These are phyloP conservation scores for Gryllus longicercus DNA, from an alignment of 2,888 invertebrate species.

Conservation along the genomic window DNA sequence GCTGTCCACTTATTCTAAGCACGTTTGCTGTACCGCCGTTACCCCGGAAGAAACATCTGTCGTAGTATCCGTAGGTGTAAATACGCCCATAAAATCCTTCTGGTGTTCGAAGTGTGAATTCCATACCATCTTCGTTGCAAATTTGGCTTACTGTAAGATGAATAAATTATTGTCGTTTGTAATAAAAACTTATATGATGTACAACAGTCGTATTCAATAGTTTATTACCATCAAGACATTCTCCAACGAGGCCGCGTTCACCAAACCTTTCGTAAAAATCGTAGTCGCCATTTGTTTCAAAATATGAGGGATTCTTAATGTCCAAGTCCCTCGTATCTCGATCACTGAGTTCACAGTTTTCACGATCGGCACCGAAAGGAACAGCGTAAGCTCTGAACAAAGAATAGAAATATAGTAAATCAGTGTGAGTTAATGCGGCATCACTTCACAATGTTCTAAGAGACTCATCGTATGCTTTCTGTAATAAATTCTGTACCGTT, in stretches of 20 bases:
- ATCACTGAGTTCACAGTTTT: slow-evolving; percentile 88
- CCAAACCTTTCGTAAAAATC: slow-evolving; percentile 80
- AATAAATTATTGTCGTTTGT: background rate
- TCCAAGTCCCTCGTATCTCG: slow-evolving; percentile 80
- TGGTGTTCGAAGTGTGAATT: slow-evolving; percentile 81
- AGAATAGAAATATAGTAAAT: background rate
- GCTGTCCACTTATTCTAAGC: slow-evolving; percentile 79
- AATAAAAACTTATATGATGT: background rate
- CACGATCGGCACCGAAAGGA: slow-evolving; percentile 61
- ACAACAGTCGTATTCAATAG: slow-evolving; percentile 29
- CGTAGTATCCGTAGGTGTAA: slow-evolving; percentile 88
- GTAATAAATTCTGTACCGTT: too few species aligned
- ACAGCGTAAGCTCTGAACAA: slow-evolving; percentile 54
- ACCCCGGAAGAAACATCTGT: slow-evolving; percentile 85
- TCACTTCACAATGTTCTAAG: too few species aligned
- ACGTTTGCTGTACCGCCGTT: slow-evolving; percentile 82
- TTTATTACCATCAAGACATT: slow-evolving; percentile 77
- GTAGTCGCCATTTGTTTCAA: slow-evolving; percentile 78
- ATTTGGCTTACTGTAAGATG: slow-evolving; percentile 71
- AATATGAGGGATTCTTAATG: slow-evolving; percentile 77
- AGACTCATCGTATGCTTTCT: too few species aligned
- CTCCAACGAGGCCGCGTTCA: slow-evolving; percentile 62
- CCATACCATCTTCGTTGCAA: slow-evolving; percentile 92
- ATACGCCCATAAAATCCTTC: slow-evolving; percentile 87
- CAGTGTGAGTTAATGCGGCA: background rate